Evolutionary conservation across 2,888 invertebrate species (phyloP).

Genomic region (Pammene aurita): DNA sequence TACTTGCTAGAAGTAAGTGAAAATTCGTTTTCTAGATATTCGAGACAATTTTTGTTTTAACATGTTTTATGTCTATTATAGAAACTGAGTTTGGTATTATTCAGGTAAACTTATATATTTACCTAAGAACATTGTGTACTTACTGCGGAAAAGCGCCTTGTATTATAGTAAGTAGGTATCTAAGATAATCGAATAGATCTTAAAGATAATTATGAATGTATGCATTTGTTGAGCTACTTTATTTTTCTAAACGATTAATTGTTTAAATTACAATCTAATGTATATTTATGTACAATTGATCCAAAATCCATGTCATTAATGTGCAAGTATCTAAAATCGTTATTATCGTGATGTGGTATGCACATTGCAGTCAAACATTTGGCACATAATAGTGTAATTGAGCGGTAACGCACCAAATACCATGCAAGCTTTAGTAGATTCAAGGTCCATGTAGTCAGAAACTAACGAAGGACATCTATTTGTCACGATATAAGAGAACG

Average conservation of each 20-base stretch:
- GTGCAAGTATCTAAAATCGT: constrained; percentile 54
- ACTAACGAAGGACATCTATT: constrained; percentile 3
- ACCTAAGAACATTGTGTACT: constrained; percentile 28
- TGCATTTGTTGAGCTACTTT: constrained; percentile 75
- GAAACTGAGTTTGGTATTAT: not conserved
- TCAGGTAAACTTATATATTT: not conserved
- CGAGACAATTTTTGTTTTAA: not conserved
- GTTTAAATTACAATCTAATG: constrained; percentile 63
- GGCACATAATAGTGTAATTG: constrained; percentile 70
- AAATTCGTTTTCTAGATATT: not conserved
- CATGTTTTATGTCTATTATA: not conserved
- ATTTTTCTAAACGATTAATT: constrained; percentile 67
- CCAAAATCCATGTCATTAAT: constrained; percentile 64
- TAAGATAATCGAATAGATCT: constrained; percentile 66
- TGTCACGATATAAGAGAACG: constrained; percentile 17
- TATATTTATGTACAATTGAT: constrained; percentile 78
- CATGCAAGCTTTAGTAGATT: constrained; percentile 45
- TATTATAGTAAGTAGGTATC: constrained; percentile 44
- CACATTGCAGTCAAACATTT: constrained; percentile 61
- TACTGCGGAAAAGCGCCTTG: constrained; percentile 45
- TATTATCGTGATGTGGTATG: constrained; percentile 45
- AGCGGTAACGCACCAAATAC: constrained; percentile 62
- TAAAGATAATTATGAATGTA: constrained; percentile 67
- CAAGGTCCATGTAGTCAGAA: constrained; percentile 14
- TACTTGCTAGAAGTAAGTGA: no score